Evolutionary conservation across 2,888 invertebrate genomes (phyloP).

Genomic region (Ptychoptera albimana): DNA sequence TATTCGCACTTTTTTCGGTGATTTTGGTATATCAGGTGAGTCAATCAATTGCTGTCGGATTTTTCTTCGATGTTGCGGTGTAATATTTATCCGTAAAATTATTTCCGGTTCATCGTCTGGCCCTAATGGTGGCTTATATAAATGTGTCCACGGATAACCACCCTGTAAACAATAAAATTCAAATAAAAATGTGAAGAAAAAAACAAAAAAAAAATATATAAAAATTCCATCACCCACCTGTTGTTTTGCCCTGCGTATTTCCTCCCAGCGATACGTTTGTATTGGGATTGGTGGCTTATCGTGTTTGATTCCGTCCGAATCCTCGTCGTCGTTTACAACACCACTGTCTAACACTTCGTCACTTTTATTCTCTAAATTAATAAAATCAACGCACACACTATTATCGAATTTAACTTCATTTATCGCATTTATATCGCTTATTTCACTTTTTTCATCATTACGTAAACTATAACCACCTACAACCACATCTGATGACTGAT

Average conservation of each 20-base stretch:
- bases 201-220: background rate
- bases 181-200: background rate
- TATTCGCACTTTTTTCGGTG: conserved; percentile 24
- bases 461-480: no score
- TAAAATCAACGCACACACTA: no score
- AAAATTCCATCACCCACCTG: conserved; percentile 18
- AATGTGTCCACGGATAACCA: conserved; percentile 67
- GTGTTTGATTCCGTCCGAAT: conserved; percentile 19
- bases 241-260: conserved; percentile 49
- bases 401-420: no score
- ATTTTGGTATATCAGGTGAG: conserved; percentile 27
- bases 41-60: conserved; percentile 25
- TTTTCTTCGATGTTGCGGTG: conserved; percentile 15
- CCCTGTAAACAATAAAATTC: conserved; percentile 30
- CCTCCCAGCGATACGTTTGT: conserved; percentile 71
- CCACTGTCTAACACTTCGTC: no score
- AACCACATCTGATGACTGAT: no score
- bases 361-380: no score
- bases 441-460: no score
- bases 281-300: conserved; percentile 48
- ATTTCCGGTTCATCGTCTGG: conserved; percentile 30
- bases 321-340: conserved; percentile 18
- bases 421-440: no score
- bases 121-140: conserved; percentile 46
- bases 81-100: conserved; percentile 18